A percentile compares a stretch with the other conserved stretches of the same genome.
Conservation (phyloP, 1,140 invertebrate species). For the Cepaea nemoralis region DNA sequence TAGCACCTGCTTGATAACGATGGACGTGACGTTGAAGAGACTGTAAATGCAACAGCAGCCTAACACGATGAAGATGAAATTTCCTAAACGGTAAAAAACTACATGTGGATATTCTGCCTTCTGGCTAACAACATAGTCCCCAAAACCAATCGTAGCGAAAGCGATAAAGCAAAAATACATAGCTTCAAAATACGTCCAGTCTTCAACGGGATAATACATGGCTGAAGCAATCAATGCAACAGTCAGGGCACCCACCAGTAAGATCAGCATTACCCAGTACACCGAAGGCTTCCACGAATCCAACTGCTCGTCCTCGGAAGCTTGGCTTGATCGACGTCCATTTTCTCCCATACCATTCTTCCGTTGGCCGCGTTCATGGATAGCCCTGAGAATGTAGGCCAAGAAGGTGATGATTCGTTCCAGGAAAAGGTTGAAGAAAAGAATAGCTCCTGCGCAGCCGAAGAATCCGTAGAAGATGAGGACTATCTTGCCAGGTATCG, state of each 20-base stretch:
- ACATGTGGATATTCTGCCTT: conserved; percentile 71
- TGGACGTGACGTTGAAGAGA: conserved; percentile 81
- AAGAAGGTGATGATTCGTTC: conserved; percentile 82
- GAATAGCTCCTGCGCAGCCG: conserved; percentile 80
- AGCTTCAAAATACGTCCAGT: conserved; percentile 79
- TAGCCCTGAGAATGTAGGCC: conserved; percentile 76
- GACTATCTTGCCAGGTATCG: conserved; percentile 76
- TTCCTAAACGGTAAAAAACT: conserved; percentile 75
- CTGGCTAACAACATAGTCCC: conserved; percentile 79
- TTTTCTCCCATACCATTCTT: conserved; percentile 58
- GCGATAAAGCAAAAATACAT: conserved; percentile 82
- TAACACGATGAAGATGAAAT: conserved; percentile 78
- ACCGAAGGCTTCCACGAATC: conserved; percentile 81
- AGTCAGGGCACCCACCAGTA: conserved; percentile 74
- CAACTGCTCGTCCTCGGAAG: conserved; percentile 73
- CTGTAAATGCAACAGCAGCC: conserved; percentile 82
- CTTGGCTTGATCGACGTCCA: conserved; percentile 59
- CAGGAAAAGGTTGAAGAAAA: conserved; percentile 83
- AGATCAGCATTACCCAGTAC: conserved; percentile 81
- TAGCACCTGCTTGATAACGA: conserved; percentile 80
- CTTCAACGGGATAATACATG: conserved; percentile 77
- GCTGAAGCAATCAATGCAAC: conserved; percentile 76
- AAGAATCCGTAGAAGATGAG: conserved; percentile 81
- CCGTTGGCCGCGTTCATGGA: conserved; percentile 75
- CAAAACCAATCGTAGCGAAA: conserved; percentile 82